Conservation (phyloP, 2,888 invertebrate genomes). For the Pyrocoelia pectoralis region DNA sequence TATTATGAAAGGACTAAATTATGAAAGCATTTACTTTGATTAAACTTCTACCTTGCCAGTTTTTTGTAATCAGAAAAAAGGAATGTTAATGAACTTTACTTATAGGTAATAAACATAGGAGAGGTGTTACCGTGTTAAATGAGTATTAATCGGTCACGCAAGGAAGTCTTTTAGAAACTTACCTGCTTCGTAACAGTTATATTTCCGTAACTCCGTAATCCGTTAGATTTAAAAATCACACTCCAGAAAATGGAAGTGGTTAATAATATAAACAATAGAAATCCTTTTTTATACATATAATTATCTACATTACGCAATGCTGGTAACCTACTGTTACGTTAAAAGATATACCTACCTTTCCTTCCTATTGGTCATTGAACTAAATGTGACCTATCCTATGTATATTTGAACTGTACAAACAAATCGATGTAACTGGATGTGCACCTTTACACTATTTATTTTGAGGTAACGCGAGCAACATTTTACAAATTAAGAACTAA, state of each 20-base stretch:
- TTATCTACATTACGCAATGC: no score
- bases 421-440: no score
- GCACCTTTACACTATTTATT: no score
- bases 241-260: not conserved
- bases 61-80: not conserved
- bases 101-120: not conserved
- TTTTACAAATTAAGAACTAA: no score
- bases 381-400: no score
- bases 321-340: no score
- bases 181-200: constrained; percentile 5
- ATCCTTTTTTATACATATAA: not conserved
- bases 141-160: constrained; percentile 2
- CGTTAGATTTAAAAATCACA: constrained; percentile 6
- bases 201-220: not conserved
- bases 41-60: not conserved
- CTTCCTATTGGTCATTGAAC: no score
- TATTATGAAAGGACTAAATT: not conserved
- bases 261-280: no score
- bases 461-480: no score
- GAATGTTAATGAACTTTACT: constrained; percentile 7
- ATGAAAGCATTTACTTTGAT: not conserved
- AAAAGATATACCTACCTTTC: no score
- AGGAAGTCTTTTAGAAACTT: constrained; percentile 5
- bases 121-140: constrained; percentile 11
- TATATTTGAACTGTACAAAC: no score